These are phyloP conservation scores for Cecropterus lyciades DNA, from an alignment of 1,140 invertebrate genomes.

Conservation along the genomic window DNA sequence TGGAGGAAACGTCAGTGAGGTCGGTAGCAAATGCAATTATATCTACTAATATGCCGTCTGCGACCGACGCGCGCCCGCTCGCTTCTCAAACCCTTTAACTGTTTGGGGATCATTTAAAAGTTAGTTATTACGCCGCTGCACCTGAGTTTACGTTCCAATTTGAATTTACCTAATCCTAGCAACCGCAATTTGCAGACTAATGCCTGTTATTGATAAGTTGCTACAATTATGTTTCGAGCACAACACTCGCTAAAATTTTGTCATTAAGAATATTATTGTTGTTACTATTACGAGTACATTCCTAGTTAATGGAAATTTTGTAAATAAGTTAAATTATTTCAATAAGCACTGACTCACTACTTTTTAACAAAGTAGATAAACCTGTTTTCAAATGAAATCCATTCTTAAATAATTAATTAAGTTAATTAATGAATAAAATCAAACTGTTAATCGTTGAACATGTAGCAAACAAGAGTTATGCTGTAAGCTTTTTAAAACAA, in stretches of 20 bases:
- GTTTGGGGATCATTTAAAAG: constrained; percentile 68
- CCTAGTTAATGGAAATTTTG: no score
- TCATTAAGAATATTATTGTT: not conserved
- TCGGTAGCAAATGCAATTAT: constrained; percentile 82
- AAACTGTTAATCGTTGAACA: no score
- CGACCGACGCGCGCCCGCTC: constrained; percentile 56
- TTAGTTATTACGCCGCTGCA: constrained; percentile 63
- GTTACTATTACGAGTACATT: no score
- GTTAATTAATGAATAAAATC: no score
- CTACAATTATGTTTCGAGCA: constrained; percentile 9
- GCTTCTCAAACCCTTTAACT: constrained; percentile 63
- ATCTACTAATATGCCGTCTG: constrained; percentile 81
- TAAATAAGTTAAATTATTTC: no score
- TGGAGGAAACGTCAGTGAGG: constrained; percentile 75
- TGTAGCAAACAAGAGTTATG: not conserved
- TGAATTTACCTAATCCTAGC: constrained; percentile 34
- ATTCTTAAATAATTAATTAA: no score
- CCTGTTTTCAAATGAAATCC: no score
- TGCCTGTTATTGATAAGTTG: constrained; percentile 18
- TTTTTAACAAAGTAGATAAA: no score
- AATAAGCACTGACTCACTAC: no score
- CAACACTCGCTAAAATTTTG: not conserved
- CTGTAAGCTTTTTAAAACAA: constrained; percentile 5
- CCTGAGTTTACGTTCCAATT: constrained; percentile 52
- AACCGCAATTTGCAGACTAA: constrained; percentile 30